Base-by-base conservation (phyloP, 2,113 vertebrate genomes). In the Lates calcarifer region DNA sequence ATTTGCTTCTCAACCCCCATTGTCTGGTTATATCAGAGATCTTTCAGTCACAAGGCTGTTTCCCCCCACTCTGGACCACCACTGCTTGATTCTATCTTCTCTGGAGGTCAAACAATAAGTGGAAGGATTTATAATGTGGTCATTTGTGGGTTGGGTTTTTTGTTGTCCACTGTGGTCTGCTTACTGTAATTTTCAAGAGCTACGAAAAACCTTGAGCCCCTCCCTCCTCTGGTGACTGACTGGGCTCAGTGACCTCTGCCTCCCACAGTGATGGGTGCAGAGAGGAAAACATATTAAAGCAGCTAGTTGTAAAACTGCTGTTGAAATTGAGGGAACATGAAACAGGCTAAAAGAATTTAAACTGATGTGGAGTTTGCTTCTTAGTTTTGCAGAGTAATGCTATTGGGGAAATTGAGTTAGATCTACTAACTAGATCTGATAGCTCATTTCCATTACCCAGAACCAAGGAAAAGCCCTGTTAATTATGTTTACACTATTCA, bases 361-460 rank as follows among this genome's bases (percentile, higher is more conserved):
- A 62, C 14, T 13, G 86, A 84, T 83, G 51, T 73, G 70, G n/a
- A 33, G 74, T 79, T 85, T 79, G 69, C 79, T 70, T 66, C 79
- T 73, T 55, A 63, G 63, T 86, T 80, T 72, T 86, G 75, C 82
- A 28, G 51, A 75, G 41, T 45, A 69, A 86, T 67, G 70, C 83
- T 60, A 41, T 22, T 68, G 85, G 81, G 74, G 77, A 77, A 71
- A 66, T 45, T 13, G 39, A 49, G 51, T 78, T 33, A 0, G 65
- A 53, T 73, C 65, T 3, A 12, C 75, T 89, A 88, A 84, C 68
- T 82, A 31, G 41, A 87, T 86, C 43, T 71, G 77, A 87, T 65
- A 20, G 73, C 70, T 89, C 55, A 77, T 89, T 89, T 83, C 68
- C 81, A 71, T 89, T 78, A 55, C 64, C 78, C 72, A 61, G 41